Evolutionary conservation across 2,113 vertebrate genomes (phyloP), one percentile per base, ranked within the genome.

Genomic region (Halichoeres trimaculatus): DNA sequence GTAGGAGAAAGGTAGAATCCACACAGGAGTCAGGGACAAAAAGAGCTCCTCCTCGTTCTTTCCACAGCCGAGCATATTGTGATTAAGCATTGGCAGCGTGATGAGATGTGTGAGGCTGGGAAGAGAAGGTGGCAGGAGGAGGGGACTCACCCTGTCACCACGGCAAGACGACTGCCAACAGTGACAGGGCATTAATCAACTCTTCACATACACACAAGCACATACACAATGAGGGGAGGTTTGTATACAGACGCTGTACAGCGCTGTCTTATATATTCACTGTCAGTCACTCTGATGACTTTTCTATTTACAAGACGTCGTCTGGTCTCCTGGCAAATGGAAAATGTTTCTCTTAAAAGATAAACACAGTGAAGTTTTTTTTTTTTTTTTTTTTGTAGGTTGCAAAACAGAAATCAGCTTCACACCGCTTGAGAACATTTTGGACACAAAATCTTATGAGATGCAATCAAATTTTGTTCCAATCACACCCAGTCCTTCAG

Each of bases 171-270:
- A 81, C 78, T 74, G 86, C 78, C 80, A 71, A 45, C 50, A 19
- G 48, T 73, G 85, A 83, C 78, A 72, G 56, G 63, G 66, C 74
- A 88, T 86, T 90, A 83, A 90, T 90, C 83, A 90, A 79, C 70
- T 61, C 47, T 58, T 73, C 71, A 56, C 68, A 48, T 10, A 22
- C 48, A 59, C 59, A 67, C 60, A 61, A 20, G 23, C 24, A 71
- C 30, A 59, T 47, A 57, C 22, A 26, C 38, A 80, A 61, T 36
- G 50, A 77, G 58, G 16, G n/a, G 23, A 58, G 35, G 45, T 69
- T 51, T 80, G 69, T 61, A 22, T 65, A 73, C 41, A 76, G 43
- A 60, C 43, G 11, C 20, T 43, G 58, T 38, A 58, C 22, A 66
- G 52, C 63, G 54, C 40, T 52, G 63, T 5, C 43, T 20, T 74